Evolutionary conservation across 2,797 vertebrate genomes (phyloP), one percentile per base, ranked within the genome.

Genomic region (Esox masquinongy): DNA sequence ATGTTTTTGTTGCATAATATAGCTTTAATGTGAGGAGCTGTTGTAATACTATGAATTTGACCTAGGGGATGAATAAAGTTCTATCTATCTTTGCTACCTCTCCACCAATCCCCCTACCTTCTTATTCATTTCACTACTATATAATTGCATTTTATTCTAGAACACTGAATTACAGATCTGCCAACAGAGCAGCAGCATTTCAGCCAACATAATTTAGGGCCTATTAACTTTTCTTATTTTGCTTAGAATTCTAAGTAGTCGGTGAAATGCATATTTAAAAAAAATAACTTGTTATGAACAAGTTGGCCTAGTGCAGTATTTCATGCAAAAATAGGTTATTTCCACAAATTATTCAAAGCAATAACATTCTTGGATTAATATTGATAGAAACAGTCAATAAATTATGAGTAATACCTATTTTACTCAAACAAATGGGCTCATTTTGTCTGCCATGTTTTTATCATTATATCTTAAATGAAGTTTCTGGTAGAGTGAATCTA

Each of bases 351-450:
- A 87, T 83, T 75, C 72, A 81, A 83, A 88, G 43, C 87, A 39
- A 85, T 85, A 81, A 84, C 78, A 87, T 87, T 85, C 88, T 82
- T 79, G 76, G 77, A 92, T 93, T 89, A 92, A 94, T 92, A 93
- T 92, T 92, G 86, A 92, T 92, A 78, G 70, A 81, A 86, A 80
- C 70, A 71, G 8, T 92, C 80, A 94, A 94, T 92, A 92, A 92
- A 89, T 92, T 75, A 91, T 92, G 87, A 92, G 77, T 81, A 70
- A 59, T 75, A 85, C 74, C 83, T 74, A 75, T 91, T 85, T 78
- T 78, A 68, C 69, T 82, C 79, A 87, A 87, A 89, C 83, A 84
- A 84, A 77, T 89, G 75, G 75, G 73, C 68, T 83, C 68, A 83
- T 36, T 88, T 88, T 85, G 67, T 78, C 79, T 87, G 66, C 76